Conservation (phyloP, 2,888 invertebrate genomes). For the Campoplex nolae region DNA sequence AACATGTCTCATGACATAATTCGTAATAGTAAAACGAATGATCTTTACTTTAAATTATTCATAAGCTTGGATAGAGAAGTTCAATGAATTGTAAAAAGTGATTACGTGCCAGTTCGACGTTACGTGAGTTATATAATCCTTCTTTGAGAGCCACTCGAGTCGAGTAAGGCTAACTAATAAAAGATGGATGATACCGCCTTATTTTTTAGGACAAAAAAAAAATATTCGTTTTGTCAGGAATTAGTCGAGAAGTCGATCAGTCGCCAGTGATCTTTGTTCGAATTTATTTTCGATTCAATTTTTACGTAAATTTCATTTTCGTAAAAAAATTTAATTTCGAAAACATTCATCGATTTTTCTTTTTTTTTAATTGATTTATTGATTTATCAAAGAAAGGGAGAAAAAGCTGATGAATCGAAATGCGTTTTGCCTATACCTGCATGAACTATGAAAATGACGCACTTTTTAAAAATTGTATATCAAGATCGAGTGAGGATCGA, state of each 20-base stretch:
- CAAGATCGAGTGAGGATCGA: not conserved
- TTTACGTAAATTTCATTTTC: too few relatives aligned
- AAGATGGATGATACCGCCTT: not conserved
- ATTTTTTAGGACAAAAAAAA: not conserved
- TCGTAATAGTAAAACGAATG: not conserved
- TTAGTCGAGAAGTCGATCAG: not conserved
- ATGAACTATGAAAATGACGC: not conserved
- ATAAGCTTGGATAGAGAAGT: not conserved
- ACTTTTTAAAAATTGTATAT: not conserved
- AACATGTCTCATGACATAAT: not conserved
- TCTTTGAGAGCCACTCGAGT: not conserved
- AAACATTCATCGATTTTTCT: not conserved
- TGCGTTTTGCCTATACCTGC: not conserved
- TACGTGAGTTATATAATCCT: not conserved
- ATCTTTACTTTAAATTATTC: not conserved
- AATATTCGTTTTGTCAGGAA: not conserved
- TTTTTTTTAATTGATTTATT: not conserved
- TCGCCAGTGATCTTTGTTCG: too few relatives aligned
- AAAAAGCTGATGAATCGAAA: not conserved
- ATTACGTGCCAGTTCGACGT: not conserved
- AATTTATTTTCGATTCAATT: too few relatives aligned
- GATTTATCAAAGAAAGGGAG: not conserved
- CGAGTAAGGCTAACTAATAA: not conserved
- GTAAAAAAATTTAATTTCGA: too few relatives aligned
- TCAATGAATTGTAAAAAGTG: not conserved